Evolutionary conservation across 2,113 vertebrate genomes (phyloP).

Genomic region (Vidua chalybeata): DNA sequence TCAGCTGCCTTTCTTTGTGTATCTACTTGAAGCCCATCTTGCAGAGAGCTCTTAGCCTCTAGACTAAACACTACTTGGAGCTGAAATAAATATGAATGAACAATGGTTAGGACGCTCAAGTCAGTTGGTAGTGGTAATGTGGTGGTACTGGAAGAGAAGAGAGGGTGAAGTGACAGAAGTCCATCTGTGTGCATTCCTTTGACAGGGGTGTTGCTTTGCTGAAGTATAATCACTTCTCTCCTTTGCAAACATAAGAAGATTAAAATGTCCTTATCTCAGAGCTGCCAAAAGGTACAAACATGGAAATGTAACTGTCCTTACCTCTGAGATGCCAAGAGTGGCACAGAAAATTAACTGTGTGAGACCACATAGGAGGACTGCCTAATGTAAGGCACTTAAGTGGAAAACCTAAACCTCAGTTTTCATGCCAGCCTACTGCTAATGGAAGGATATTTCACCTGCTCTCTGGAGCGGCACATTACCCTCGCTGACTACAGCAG

Average conservation of each 20-base stretch:
- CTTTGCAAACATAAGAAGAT: background rate
- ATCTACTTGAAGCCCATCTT: constrained; percentile 31
- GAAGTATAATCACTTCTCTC: background rate
- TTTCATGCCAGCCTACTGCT: background rate
- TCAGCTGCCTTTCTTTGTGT: constrained; percentile 14
- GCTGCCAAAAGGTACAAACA: background rate
- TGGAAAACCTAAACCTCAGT: background rate
- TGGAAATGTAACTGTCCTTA: background rate
- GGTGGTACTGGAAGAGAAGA: background rate
- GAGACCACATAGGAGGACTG: background rate
- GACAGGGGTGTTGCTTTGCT: background rate
- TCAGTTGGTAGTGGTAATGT: background rate
- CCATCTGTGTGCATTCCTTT: background rate
- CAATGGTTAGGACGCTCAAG: background rate
- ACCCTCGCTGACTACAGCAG: background rate
- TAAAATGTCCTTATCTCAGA: background rate
- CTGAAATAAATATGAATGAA: constrained; percentile 31
- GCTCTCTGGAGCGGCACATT: background rate
- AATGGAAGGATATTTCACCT: background rate
- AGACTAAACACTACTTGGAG: background rate
- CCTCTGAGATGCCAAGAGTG: background rate
- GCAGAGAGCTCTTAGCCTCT: constrained; percentile 16
- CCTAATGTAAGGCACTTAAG: background rate
- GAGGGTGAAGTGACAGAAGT: background rate
- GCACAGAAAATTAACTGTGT: background rate